These are phyloP conservation scores for Aphaenogaster floridana DNA, from an alignment of 1,140 invertebrate species.

Conservation along the genomic window DNA sequence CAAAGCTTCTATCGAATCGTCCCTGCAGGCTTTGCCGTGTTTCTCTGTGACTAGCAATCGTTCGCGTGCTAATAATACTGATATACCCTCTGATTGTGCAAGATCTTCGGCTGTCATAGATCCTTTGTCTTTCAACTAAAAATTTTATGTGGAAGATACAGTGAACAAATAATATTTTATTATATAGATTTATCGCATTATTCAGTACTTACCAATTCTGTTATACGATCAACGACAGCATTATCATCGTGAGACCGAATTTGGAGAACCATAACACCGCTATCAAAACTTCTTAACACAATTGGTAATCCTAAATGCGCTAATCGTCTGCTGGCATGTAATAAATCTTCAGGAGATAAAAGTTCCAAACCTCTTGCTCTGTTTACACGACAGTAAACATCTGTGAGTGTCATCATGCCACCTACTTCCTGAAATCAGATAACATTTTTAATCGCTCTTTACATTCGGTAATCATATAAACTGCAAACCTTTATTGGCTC, in stretches of 20 bases:
- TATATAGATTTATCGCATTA: neutral
- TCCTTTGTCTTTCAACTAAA: slow-evolving; percentile 91
- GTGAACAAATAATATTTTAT: neutral
- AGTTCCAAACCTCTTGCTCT: slow-evolving; percentile 95
- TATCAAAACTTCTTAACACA: slow-evolving; percentile 94
- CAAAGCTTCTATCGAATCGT: slow-evolving; percentile 97
- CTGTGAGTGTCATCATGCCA: slow-evolving; percentile 98
- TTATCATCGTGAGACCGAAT: slow-evolving; percentile 93
- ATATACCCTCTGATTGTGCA: slow-evolving; percentile 93
- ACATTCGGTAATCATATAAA: neutral
- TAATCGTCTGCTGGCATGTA: slow-evolving; percentile 94
- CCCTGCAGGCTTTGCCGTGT: slow-evolving; percentile 94
- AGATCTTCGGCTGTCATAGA: slow-evolving; percentile 95
- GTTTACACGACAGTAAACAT: slow-evolving; percentile 98
- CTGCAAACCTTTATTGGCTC: slow-evolving; percentile 92
- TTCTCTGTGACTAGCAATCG: slow-evolving; percentile 94
- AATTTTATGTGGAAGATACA: slow-evolving; percentile 67
- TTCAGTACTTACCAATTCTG: slow-evolving; percentile 88
- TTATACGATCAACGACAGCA: slow-evolving; percentile 91
- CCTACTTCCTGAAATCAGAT: slow-evolving; percentile 91
- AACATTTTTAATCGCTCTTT: slow-evolving; percentile 4
- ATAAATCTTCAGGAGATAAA: slow-evolving; percentile 97
- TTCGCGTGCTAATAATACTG: slow-evolving; percentile 96
- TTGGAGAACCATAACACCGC: slow-evolving; percentile 96
- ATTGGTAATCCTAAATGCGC: slow-evolving; percentile 91